Base-by-base conservation (phyloP, 2,797 vertebrate species). In the Poeciliopsis turneri region DNA sequence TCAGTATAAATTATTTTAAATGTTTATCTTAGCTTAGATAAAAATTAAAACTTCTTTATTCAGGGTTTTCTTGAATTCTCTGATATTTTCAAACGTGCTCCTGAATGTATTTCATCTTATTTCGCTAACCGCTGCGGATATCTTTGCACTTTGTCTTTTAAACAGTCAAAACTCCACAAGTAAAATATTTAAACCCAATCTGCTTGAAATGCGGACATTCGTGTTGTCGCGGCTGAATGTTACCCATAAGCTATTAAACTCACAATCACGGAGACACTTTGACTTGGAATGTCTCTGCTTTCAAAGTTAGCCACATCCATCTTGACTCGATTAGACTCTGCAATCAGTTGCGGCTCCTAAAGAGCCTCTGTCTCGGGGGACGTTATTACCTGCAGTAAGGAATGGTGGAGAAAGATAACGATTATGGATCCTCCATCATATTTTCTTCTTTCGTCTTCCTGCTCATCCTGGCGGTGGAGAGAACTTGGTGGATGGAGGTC, bases 341-440 rank as follows among this genome's bases (percentile, higher is more conserved):
- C 88, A 84, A 78, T 85, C 86, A 77, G 85, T 82, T 2, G 69
- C 13, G 4, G 80, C 79, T 77, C 46, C 49, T 81, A 83, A 84
- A 88, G 81, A 88, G 84, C 87, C 79, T 82, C 89, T 81, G 84
- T 90, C 87, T 90, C 86, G 85, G 85, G 85, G 75, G 79, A 87
- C 55, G 3, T 82, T 82, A 85, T 89, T 87, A 88, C 89, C 84
- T 87, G 82, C 81, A 80, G 84, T 82, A 76, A 77, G 87, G 73
- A 72, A 81, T 72, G 75, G 79, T 23, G 33, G 66, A n/a, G 71
- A 82, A 66, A 81, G 90, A 89, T 89, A 89, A 88, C 76, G 43
- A 83, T 86, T 85, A 87, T 78, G 71, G 78, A 74, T 80, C 79
- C 80, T 45, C 80, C 69, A 15, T 88, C 84, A 84, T 87, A 81